Evolutionary conservation across 2,797 vertebrate genomes (phyloP), one percentile per base, ranked within the genome.

Genomic region (Sparus aurata): DNA sequence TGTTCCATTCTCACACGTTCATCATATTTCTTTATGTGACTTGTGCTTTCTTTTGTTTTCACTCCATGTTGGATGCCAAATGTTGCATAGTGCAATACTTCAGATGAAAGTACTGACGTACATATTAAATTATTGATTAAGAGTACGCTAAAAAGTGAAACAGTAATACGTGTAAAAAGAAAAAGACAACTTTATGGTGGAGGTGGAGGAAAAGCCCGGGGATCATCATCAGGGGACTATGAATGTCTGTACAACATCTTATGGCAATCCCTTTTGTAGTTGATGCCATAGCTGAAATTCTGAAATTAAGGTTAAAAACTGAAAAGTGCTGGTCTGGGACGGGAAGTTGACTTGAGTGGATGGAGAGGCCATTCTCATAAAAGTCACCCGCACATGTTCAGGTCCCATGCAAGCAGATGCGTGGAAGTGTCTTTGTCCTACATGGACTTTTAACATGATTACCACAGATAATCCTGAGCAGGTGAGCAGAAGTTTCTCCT

Each of bases 381-480:
- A 87, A 83, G 68, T 77, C 78, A 84, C 80, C 79, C 74, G 78
- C 22, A 80, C 60, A 12, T 34, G 22, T 62, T 61, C 13, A 27
- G 80, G 80, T 85, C 69, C 9, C 83, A 17, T 83, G 78, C 61
- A 75, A 89, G 80, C 85, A 91, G 87, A 89, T 89, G 84, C 84
- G 79, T 1, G 50, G 61, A 83, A 81, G 72, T 87, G 74, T 79
- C 76, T 81, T 77, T 86, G 52, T 78, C 75, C 50, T 67, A 58
- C 34, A 65, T 58, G 50, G 60, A 85, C 53, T 71, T 82, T 75
- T 69, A 82, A 73, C 72, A 87, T 72, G 45, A 43, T 75, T 79
- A 82, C 82, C 80, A 79, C 74, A 63, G 69, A 88, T 85, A 93
- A 90, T 90, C 53, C 74, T 62, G 38, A 91, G 72, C 86, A 91